phyloP scores from a whole-genome alignment of 1,140 invertebrate genomes.

The Penaeus indicus region DNA sequence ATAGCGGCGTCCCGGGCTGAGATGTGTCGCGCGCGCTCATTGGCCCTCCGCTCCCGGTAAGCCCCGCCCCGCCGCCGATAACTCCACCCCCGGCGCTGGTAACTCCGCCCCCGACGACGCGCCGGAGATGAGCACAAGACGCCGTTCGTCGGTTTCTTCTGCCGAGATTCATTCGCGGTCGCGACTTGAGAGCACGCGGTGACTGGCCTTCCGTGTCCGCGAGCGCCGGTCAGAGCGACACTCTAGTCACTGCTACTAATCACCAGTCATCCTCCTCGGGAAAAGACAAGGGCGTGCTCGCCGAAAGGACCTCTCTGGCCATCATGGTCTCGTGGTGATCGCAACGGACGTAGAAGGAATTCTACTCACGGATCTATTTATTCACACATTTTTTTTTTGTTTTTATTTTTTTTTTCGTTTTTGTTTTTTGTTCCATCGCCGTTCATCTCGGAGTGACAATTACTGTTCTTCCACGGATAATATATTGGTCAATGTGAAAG shows the following conservation, averaged over 20 bases:
- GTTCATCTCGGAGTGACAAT: too few relatives aligned
- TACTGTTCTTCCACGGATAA: not conserved
- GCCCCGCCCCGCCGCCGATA: not conserved
- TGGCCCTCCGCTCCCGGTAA: slow-evolving; percentile 20
- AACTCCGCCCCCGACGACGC: slow-evolving; percentile 44
- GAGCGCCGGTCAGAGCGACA: not conserved
- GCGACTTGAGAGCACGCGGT: slow-evolving; percentile 48
- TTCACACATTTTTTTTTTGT: too few relatives aligned
- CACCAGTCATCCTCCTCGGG: not conserved
- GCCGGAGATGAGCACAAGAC: slow-evolving; percentile 56
- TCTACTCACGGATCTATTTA: too few relatives aligned
- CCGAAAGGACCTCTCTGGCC: too few relatives aligned
- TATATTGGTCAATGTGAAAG: slow-evolving; percentile 33
- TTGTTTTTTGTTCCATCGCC: too few relatives aligned
- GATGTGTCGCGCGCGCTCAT: slow-evolving; percentile 34
- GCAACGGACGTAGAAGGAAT: too few relatives aligned
- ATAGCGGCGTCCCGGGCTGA: slow-evolving; percentile 32
- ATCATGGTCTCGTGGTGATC: too few relatives aligned
- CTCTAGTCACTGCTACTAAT: not conserved
- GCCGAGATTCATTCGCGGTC: slow-evolving; percentile 55
- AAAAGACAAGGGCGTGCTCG: slow-evolving; percentile 1
- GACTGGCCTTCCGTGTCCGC: slow-evolving; percentile 53
- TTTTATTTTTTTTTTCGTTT: too few relatives aligned
- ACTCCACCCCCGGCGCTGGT: not conserved
- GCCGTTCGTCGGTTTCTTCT: slow-evolving; percentile 28